Conservation (phyloP, 2,888 invertebrate species). For the Leuctra nigra region DNA sequence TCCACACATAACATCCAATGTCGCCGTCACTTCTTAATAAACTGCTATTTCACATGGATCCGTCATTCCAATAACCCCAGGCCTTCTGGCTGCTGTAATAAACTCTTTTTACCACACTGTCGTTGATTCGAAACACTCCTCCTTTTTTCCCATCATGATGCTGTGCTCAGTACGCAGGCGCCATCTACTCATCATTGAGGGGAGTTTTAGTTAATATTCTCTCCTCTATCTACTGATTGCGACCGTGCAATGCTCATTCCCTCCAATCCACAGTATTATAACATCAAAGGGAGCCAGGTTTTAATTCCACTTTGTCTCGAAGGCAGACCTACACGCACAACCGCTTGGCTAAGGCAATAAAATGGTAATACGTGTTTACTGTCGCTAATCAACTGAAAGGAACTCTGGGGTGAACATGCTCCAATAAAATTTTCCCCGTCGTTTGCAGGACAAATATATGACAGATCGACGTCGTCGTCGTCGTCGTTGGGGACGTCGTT, state of each 20-base stretch:
- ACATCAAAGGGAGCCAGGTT: slow-evolving; percentile 48
- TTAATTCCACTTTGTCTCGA: slow-evolving; percentile 52
- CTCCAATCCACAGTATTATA: slow-evolving; percentile 29
- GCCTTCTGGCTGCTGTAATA: no score
- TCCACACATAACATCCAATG: no score
- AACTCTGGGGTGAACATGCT: slow-evolving; percentile 30
- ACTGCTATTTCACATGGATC: no score
- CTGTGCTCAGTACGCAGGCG: no score
- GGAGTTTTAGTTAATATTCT: slow-evolving; percentile 29
- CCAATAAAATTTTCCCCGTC: slow-evolving; percentile 32
- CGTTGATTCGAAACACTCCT: no score
- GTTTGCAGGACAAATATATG: slow-evolving; percentile 37
- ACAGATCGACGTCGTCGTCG: slow-evolving; percentile 13
- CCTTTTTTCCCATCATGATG: no score
- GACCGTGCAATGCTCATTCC: slow-evolving; percentile 16
- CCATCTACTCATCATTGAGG: no score
- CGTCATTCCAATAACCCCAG: no score
- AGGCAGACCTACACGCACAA: slow-evolving; percentile 36
- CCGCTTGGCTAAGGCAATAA: slow-evolving; percentile 48
- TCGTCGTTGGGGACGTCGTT: neutral
- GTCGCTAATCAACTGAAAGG: slow-evolving; percentile 50
- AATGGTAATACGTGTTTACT: slow-evolving; percentile 65
- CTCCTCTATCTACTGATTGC: slow-evolving; percentile 24
- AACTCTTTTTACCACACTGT: no score
- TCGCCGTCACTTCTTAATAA: no score